Evolutionary conservation across 1,140 invertebrate genomes (phyloP).

Genomic region (Alviniconcha marisindica): DNA sequence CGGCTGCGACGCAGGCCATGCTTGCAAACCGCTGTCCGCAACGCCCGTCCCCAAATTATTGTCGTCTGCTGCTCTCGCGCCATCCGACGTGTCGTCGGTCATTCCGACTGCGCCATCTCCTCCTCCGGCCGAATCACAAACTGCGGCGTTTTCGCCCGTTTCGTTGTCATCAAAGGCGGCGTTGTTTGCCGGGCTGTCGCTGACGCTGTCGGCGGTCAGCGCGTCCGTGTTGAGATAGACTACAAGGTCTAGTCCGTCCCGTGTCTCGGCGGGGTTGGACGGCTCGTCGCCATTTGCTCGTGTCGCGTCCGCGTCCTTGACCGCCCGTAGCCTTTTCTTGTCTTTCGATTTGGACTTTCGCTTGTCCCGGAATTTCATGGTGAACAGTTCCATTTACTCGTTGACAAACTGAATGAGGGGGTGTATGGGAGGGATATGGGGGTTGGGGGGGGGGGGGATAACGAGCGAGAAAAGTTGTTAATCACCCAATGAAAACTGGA

Average conservation of each 20-base stretch:
- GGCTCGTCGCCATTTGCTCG: background rate
- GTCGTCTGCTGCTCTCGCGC: background rate
- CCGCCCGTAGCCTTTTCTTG: background rate
- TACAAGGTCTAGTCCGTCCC: background rate
- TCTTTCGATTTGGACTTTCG: background rate
- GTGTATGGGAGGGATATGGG: too few species aligned
- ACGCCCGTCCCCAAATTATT: background rate
- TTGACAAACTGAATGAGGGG: too few species aligned
- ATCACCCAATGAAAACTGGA: too few species aligned
- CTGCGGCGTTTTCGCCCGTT: background rate
- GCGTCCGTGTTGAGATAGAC: background rate
- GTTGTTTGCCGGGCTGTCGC: background rate
- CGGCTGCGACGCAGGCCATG: background rate
- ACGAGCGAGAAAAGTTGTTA: too few species aligned
- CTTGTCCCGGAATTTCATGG: constrained; percentile 22
- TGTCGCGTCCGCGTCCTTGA: background rate
- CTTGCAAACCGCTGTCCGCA: background rate
- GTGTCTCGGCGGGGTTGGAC: background rate
- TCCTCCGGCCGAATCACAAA: background rate
- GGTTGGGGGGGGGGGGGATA: too few species aligned
- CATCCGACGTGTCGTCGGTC: background rate
- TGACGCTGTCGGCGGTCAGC: background rate
- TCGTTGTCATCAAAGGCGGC: background rate
- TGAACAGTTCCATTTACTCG: too few species aligned
- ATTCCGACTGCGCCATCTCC: background rate